Base-by-base conservation (phyloP, 2,113 vertebrate genomes). In the Pluvianellus socialis region DNA sequence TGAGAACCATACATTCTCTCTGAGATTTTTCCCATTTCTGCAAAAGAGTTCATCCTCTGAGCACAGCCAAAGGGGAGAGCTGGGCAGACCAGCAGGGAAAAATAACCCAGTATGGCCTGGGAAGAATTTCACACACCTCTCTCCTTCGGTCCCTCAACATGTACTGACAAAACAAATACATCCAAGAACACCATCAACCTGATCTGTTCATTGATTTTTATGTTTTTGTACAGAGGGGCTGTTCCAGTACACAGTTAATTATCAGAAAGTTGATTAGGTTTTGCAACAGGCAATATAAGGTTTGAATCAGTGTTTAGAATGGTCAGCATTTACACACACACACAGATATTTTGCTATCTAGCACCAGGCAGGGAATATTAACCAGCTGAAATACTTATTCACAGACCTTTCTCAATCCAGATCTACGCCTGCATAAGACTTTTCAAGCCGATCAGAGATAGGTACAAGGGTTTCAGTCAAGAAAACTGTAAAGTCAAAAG, bases 1-100 rank as follows among this genome's bases (percentile, higher is more conserved):
- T 33, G 47, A 85, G 40, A 22, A 18, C 8, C 0, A 0, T 38
- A 55, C 21, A 67, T 9, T 42, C 0, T 1, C 17, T 66, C n/a
- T 26, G n/a, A 71, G 56, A 52, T 73, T 50, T 70, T 45, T 32
- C 40, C 45, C 4, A 52, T 75, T 90, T 90, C 89, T 49, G 24
- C 14, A 1, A 14, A 40, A 49, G 20, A 70, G 30, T 23, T 92
- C 49, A n/a, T 49, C 5, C 28, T 56, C 40, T 18, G 13, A 61
- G 56, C 21, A 74, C 35, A 61, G 33, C 17, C 56, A 79, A 70
- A 85, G 16, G 21, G 32, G 10, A 83, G 20, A 74, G 38, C 5
- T 4, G 10, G n/a, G 56, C 38, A 92, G 50, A 67, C 28, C 18
- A 77, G 26, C 20, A 44, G 20, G 23, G n/a, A 16, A 75, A 79